phyloP scores from a whole-genome alignment of 2,797 vertebrate genomes.

The Sciurus carolinensis region DNA sequence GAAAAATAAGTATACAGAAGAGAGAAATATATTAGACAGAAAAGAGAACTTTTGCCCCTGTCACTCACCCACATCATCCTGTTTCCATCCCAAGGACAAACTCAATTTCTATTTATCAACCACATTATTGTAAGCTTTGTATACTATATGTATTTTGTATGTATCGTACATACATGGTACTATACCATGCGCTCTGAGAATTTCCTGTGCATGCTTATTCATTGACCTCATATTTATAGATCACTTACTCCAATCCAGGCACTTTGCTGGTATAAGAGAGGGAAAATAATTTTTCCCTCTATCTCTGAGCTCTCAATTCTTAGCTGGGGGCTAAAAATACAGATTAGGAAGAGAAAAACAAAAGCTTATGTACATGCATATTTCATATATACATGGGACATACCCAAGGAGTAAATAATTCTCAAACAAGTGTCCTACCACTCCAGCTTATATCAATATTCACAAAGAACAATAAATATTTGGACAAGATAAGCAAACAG shows the following conservation, averaged over 20 bases:
- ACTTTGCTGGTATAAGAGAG: not conserved
- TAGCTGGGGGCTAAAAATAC: not conserved
- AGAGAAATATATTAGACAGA: not conserved
- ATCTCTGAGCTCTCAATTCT: not conserved
- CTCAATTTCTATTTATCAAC: not conserved
- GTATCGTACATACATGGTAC: accelerated
- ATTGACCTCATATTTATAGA: not conserved
- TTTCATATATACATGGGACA: not conserved
- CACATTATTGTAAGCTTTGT: not conserved
- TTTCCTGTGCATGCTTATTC: too few relatives aligned
- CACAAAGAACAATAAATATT: not conserved
- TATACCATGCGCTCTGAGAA: not conserved
- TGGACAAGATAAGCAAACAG: not conserved
- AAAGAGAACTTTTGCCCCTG: not conserved
- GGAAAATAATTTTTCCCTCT: not conserved
- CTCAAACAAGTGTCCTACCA: not conserved
- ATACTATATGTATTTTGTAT: not conserved
- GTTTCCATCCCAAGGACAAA: not conserved
- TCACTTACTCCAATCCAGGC: not conserved
- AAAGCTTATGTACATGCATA: not conserved
- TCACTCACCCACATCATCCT: not conserved
- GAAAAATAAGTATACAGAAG: not conserved
- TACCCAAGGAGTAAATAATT: not conserved
- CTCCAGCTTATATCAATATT: not conserved
- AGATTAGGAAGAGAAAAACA: not conserved